These are phyloP conservation scores for Ascaphus truei DNA, from an alignment of 2,113 vertebrate genomes.

Conservation along the genomic window DNA sequence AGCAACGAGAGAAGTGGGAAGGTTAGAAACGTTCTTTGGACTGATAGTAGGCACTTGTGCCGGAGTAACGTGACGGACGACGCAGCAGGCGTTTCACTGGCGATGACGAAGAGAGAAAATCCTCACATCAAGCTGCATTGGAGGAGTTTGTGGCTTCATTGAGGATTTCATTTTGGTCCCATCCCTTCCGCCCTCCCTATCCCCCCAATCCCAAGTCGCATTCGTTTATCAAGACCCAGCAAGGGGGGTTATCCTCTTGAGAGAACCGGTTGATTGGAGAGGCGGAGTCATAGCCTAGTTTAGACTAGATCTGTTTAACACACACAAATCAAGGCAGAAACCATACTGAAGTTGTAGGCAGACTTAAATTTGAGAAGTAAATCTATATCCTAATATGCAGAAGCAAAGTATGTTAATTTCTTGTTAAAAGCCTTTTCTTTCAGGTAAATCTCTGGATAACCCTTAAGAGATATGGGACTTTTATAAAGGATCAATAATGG, in stretches of 20 bases:
- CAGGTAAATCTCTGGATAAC: conserved; percentile 87
- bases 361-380: neutral
- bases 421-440: conserved; percentile 93
- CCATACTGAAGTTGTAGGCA: neutral
- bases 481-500: conserved; percentile 84
- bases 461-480: conserved; percentile 85
- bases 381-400: conserved; percentile 44
- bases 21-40: conserved; percentile 98
- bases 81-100: conserved; percentile 77
- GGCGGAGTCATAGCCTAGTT: conserved; percentile 48
- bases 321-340: conserved; percentile 51
- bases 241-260: conserved; percentile 65
- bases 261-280: conserved; percentile 56
- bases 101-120: conserved; percentile 84
- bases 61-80: conserved; percentile 85
- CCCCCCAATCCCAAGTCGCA: conserved; percentile 44
- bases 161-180: conserved; percentile 78
- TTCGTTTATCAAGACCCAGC: conserved; percentile 74
- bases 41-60: conserved; percentile 84
- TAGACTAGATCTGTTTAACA: conserved; percentile 54
- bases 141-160: conserved; percentile 85
- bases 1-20: conserved; percentile 94
- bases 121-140: conserved; percentile 87
- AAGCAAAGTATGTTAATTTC: conserved; percentile 76
- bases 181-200: conserved; percentile 7